Evolutionary conservation across 37 sponge, comb jelly and placozoan species (phyloP).

Genomic region (Eunapius fragilis): DNA sequence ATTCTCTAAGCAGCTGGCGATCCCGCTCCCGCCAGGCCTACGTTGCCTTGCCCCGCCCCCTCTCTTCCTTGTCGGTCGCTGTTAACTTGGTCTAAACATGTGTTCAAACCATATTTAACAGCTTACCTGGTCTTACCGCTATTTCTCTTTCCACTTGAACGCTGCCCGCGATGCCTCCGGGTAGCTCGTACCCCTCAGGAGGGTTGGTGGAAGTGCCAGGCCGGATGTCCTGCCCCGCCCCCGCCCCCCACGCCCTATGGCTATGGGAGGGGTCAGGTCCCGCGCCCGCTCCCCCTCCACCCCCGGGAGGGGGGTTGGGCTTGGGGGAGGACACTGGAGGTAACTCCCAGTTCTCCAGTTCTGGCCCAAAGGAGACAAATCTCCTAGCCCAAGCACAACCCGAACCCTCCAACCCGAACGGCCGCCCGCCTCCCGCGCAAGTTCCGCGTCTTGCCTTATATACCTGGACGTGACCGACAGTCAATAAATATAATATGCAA

Average conservation of each 20-base stretch:
- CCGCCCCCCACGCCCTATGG: too few relatives aligned
- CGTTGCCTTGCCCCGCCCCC: too few relatives aligned
- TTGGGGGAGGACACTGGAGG: neutral
- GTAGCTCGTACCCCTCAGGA: neutral
- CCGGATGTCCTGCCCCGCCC: conserved; percentile 2
- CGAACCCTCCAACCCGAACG: neutral
- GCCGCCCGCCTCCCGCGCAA: neutral
- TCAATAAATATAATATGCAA: neutral
- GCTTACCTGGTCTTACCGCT: neutral
- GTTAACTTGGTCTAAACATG: conserved; percentile 22
- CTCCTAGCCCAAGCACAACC: neutral
- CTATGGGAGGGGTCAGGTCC: too few relatives aligned
- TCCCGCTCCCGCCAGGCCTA: too few relatives aligned
- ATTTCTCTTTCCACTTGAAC: neutral
- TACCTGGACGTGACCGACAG: neutral
- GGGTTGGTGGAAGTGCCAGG: conserved; percentile 15
- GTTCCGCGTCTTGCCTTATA: neutral
- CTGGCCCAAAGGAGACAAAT: conserved; percentile 6
- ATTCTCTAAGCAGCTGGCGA: too few relatives aligned
- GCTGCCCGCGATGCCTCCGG: neutral
- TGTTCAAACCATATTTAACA: conserved; percentile 21
- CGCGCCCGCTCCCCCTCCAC: neutral
- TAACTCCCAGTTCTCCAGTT: conserved; percentile 7
- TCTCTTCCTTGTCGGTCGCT: neutral
- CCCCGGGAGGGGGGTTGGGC: neutral